Base-by-base conservation (phyloP, 2,113 vertebrate genomes). In the Amia ocellicauda region DNA sequence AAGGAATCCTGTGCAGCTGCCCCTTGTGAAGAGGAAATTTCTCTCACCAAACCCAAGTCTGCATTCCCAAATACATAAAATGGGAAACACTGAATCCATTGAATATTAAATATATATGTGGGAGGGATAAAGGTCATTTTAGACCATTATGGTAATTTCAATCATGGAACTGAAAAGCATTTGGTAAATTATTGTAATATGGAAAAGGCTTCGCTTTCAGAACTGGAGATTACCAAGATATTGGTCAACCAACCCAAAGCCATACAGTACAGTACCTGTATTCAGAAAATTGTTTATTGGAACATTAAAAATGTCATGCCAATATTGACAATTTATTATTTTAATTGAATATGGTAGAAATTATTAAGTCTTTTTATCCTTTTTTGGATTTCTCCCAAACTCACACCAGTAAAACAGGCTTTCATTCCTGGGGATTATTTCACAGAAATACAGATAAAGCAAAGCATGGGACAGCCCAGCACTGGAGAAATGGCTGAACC, bases 51-150 rank as follows among this genome's bases (percentile, higher is more conserved):
- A 53, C 60, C 63, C 61, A 59, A 50, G 50, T 51, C 52, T 11
- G 50, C 68, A 62, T 64, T 64, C n/a, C 51, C 52, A 60, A 66
- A 67, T 70, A 76, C 74, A 68, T 7, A 29, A 63, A 61, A 17
- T 26, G 63, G 62, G 54, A 36, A 54, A 60, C 49, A 54, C 31
- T 66, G 74, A 80, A 51, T 76, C 23, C 74, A 75, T 70, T 68
- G 59, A 53, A 68, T 26, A 40, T 61, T 74, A 74, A 76, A 73
- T 70, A 17, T 47, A 63, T 68, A 68, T 69, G 66, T 40, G 67
- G 72, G 58, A 63, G 58, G 71, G 64, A 72, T 57, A 31, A 53
- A 14, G 62, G 69, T 77, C 74, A 69, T 40, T 71, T 67, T 47
- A 68, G 63, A 3, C 7, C 14, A 65, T 47, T 58, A 13, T 36